Base-by-base conservation (phyloP, 2,797 vertebrate genomes). In the Takifugu rubripes region DNA sequence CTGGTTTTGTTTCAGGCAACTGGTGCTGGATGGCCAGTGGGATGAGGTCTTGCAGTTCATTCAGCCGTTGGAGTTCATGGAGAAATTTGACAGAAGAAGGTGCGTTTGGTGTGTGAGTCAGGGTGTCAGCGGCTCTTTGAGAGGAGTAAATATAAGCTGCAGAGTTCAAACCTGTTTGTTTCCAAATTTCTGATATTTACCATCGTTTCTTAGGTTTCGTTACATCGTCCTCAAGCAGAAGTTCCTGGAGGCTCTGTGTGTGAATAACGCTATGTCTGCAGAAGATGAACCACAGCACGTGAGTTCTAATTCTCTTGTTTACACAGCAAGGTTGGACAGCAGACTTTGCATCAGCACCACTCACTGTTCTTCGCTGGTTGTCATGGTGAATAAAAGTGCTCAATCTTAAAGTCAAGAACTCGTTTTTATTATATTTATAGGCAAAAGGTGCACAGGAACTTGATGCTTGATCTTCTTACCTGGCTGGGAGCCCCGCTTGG, bases 1-100 rank as follows among this genome's bases (percentile, higher is more conserved):
- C 48, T 36, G n/a, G 6, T 48, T 14, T 77, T 12, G 73, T 75
- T 80, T 48, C 83, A 99, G 97, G 74, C 97, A 99, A 14, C 84
- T 99, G 72, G 94, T 99, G 60, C 91, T 99, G 59, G 97, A 99
- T 75, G 97, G 97, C 46, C 97, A 99, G 54, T 99, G 97, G 97
- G 97, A 99, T 79, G 97, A 99, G 63, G 95, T 99, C 74, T 90
- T 99, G 85, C 96, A 99, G 49, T 99, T 99, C 80, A 99, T 99
- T 88, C 97, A 99, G 73, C 97, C 97, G 66, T 85, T 99, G 56
- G 97, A 99, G 84, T 93, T 94, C 83, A 97, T 99, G 97, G 97
- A 99, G 74, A 99, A 98, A 86, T 99, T 99, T 87, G 96, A 99
- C 88, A 93, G 90, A 68, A 99, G 97, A 92, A 94, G 94, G 97